Conservation (phyloP, 2,888 invertebrate genomes). For the Troides aeacus region DNA sequence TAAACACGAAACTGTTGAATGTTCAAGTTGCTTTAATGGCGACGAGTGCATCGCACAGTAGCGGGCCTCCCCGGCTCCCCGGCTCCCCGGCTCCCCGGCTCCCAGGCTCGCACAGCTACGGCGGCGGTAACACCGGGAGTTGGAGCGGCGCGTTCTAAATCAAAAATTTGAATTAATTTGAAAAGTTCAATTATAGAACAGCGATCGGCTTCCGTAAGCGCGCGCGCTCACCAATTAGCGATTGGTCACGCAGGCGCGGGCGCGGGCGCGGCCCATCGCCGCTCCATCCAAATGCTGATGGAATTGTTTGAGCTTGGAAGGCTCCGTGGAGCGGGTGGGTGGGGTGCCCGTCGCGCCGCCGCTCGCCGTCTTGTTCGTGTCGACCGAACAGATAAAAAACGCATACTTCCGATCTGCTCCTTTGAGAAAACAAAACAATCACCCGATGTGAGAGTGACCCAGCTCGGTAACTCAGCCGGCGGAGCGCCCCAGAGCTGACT, state of each 20-base stretch:
- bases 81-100: no score
- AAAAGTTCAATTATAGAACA: constrained; percentile 72
- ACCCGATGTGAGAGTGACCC: no score
- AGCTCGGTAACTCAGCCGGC: no score
- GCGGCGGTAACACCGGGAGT: constrained; percentile 49
- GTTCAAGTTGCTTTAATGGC: constrained; percentile 29
- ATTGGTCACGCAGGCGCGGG: constrained; percentile 72
- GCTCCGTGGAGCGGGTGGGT: no score
- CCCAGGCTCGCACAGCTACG: not conserved
- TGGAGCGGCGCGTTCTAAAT: constrained; percentile 66
- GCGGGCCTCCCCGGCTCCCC: no score
- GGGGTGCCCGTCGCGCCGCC: no score
- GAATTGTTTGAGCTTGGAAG: constrained; percentile 72
- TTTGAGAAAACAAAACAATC: no score
- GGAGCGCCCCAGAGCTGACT: no score
- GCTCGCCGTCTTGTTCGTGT: no score
- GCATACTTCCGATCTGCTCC: no score
- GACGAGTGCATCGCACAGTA: constrained; percentile 17
- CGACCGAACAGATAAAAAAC: no score
- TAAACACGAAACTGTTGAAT: not conserved
- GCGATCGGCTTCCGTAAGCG: constrained; percentile 75
- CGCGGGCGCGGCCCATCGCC: constrained; percentile 51
- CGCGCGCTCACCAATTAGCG: constrained; percentile 77
- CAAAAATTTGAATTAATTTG: constrained; percentile 69
- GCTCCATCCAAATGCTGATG: constrained; percentile 66